Base-by-base conservation (phyloP, 2,113 vertebrate species). In the Myrmophylax atrothorax region DNA sequence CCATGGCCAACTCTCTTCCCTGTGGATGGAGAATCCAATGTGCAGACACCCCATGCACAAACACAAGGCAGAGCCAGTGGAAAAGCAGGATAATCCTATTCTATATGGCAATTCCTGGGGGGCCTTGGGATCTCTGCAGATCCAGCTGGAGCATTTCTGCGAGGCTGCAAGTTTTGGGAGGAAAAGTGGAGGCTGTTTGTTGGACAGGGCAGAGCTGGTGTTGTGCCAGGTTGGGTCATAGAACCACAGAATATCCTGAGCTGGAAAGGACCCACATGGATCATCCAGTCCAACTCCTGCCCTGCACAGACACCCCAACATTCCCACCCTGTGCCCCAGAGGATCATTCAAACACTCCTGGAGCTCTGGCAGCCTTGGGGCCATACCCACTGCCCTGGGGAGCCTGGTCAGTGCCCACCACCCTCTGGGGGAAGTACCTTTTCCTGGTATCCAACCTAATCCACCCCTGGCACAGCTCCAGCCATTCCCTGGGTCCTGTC, bases 261-360 rank as follows among this genome's bases (percentile, higher is more conserved):
- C 40, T 76, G 55, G 55, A 55, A 76, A 14, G 40, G 29, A 18
- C 28, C 8, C 44, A 9, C 33, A 53, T 6, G 33, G 19, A 55
- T 23, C 53, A 35, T 12, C 1, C 1, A 62, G 24, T 62, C 7
- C 19, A 47, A 4, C 4, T 10, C 29, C n/a, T 31, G 55, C 55
- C 38, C 55, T 62, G 55, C 47, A 11, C 25, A 63, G 46, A 35
- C 40, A 26, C 63, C 18, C 35, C 79, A 62, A 17, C 35, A 70
- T 19, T 31, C 72, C 87, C 70, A 76, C 35, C 18, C 64, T 84
- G 49, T 1, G 20, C 63, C 31, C 56, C 29, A 23, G 6, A 6
- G 31, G 0, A 0, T 1, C 22, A 9, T 33, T 47, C 24, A 68
- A 75, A 40, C 0, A 0, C 12, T 56, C 56, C 79, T 50, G 0